Evolutionary conservation across 2,888 invertebrate species (phyloP).

Genomic region (Xestia rhomboidea): DNA sequence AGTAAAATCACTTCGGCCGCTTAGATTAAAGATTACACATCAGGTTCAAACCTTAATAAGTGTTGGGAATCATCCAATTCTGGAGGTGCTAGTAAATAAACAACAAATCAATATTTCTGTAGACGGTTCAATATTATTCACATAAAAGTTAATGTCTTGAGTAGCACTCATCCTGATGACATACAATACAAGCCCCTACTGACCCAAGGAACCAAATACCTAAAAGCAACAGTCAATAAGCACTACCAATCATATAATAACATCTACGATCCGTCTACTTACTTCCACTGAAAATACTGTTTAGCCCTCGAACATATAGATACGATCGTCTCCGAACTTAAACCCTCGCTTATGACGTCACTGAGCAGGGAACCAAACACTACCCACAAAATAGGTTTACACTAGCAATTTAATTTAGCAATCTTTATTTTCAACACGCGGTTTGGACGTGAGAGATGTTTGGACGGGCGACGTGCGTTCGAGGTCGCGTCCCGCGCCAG

Average conservation of each 20-base stretch:
- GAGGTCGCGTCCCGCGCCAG: constrained; percentile 73
- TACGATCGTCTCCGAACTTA: constrained; percentile 42
- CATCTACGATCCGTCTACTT: constrained; percentile 62
- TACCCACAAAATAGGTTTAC: constrained; percentile 65
- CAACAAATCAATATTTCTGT: constrained; percentile 63
- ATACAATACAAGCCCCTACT: constrained; percentile 33
- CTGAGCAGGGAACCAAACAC: constrained; percentile 72
- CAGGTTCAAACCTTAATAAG: neutral
- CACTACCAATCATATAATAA: constrained; percentile 64
- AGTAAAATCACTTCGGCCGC: neutral
- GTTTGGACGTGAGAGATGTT: constrained; percentile 63
- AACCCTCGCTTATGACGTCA: constrained; percentile 66
- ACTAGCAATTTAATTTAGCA: constrained; percentile 82
- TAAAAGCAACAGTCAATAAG: constrained; percentile 66
- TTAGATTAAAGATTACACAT: constrained; percentile 8
- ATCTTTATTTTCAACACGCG: constrained; percentile 82
- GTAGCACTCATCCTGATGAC: constrained; percentile 27
- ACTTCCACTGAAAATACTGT: constrained; percentile 68
- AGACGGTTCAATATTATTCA: constrained; percentile 38
- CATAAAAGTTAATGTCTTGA: constrained; percentile 32
- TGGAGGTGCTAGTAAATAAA: constrained; percentile 58
- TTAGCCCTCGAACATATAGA: constrained; percentile 51
- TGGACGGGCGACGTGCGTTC: constrained; percentile 69
- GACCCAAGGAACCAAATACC: constrained; percentile 41
- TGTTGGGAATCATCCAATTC: constrained; percentile 13